A percentile compares a stretch with the other conserved stretches of the same genome.
Evolutionary conservation across 2,113 vertebrate genomes (phyloP).

Genomic region (Bos javanicus): DNA sequence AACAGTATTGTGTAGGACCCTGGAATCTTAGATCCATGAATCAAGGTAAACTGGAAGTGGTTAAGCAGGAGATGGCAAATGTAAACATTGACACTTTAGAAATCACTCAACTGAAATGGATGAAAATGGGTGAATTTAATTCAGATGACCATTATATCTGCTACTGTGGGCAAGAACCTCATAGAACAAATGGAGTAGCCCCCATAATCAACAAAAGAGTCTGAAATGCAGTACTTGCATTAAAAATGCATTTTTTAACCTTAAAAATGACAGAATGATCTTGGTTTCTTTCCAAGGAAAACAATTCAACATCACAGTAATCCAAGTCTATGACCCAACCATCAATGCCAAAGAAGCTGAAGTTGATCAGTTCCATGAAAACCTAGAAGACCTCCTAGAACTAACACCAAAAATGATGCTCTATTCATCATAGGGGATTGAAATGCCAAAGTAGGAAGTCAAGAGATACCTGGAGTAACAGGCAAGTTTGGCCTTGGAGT

Average conservation of each 20-base stretch:
- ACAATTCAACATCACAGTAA: neutral
- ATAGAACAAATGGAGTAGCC: neutral
- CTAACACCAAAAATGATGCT: neutral
- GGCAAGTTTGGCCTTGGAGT: neutral
- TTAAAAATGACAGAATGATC: neutral
- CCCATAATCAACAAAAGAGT: neutral
- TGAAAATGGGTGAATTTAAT: neutral
- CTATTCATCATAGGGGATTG: neutral
- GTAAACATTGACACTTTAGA: neutral
- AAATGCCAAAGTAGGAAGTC: neutral
- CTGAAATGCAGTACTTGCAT: neutral
- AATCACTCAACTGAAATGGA: neutral
- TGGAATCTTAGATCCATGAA: neutral
- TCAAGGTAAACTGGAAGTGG: neutral
- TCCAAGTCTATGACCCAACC: neutral
- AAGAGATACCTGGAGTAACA: neutral
- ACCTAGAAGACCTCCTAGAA: neutral
- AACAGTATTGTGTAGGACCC: neutral
- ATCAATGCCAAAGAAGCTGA: neutral
- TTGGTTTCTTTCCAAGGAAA: neutral
- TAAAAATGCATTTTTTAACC: neutral
- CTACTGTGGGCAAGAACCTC: neutral
- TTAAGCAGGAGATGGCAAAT: neutral
- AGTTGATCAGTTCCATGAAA: neutral
- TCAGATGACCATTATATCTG: neutral